Base-by-base conservation (phyloP, 2,888 invertebrate genomes). In the Andrena bucephala region DNA sequence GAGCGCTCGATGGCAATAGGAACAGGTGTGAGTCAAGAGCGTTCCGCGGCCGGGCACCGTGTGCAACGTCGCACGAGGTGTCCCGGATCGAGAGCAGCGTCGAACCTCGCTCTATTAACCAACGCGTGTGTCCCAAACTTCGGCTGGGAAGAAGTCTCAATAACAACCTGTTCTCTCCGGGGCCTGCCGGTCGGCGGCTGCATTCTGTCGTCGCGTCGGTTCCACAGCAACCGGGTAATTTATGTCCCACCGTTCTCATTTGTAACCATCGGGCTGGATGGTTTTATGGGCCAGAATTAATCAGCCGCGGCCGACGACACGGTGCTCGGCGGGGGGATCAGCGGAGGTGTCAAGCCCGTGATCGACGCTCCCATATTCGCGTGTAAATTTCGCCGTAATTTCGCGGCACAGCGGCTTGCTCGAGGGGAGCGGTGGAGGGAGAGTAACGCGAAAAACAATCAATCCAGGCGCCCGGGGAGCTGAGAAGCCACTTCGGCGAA, bases 11-110 rank as follows among this genome's bases (percentile, higher is more conserved):
- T 78, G 78, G 81, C 83, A 78, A 68, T 65, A 60, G 69, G 80
- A 87, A 88, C 87, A 88, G 87, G 89, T 89, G 89, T 73, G 81
- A 80, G 83, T 82, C 87, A 81, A 67, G 79, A 72, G 63, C 65
- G 74, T 78, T 77, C 70, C 54, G 59, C 65, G 65, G 68, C 27
- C 54, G 7, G 50, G 10, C 54, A 57, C 3, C 20, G 57, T 13
- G 57, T 57, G 10, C 57, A 27, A 16, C 20, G 27, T 59, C 67
- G 59, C 81, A 54, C 63, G 57, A 80, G 52, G 63, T 42, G 63
- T 78, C 60, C 31, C 3, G 66, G 66, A 27, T 48, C 29, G 42
- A 27, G 36, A n/a, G 2, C 65, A 7, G 16, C 36, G 48, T n/a
- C 31, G 52, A 29, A 29, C 57, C 72, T 78, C 83, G 74, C 80